Conservation (phyloP, 2,113 vertebrate species). For the Macroglossus sobrinus region DNA sequence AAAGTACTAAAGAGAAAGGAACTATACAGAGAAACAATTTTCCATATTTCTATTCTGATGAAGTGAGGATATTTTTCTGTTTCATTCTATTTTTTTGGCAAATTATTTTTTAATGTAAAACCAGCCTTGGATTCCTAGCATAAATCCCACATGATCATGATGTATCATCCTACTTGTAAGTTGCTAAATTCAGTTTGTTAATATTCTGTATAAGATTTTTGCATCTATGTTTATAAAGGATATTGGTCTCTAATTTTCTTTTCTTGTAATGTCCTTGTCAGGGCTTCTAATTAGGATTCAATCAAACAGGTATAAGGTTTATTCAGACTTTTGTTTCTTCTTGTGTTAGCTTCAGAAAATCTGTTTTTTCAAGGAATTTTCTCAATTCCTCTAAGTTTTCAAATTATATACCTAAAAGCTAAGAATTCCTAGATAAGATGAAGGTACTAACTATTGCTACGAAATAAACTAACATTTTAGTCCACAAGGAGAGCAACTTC, state of each 20-base stretch:
- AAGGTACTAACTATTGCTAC: conserved; percentile 4
- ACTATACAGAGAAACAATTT: not conserved
- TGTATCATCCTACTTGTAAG: not conserved
- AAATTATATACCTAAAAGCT: not conserved
- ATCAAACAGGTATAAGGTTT: not conserved
- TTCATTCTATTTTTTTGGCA: not conserved
- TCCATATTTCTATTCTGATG: not conserved
- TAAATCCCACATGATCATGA: not conserved
- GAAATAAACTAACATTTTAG: conserved; percentile 6
- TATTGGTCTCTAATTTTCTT: not conserved
- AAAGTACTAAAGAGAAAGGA: not conserved
- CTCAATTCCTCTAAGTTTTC: conserved; percentile 15
- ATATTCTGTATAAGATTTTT: not conserved
- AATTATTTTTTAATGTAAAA: not conserved
- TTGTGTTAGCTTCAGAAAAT: conserved; percentile 45
- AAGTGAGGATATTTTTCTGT: not conserved
- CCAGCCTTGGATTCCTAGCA: not conserved
- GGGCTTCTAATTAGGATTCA: not conserved
- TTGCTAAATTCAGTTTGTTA: not conserved
- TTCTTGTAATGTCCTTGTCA: not conserved
- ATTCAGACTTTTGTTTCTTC: conserved; percentile 18
- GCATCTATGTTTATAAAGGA: not conserved
- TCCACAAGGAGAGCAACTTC: not conserved
- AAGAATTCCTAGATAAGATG: not conserved
- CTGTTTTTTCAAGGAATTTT: conserved; percentile 22